Evolutionary conservation across 2,888 invertebrate species (phyloP).

Genomic region (Nyleta sp.): DNA sequence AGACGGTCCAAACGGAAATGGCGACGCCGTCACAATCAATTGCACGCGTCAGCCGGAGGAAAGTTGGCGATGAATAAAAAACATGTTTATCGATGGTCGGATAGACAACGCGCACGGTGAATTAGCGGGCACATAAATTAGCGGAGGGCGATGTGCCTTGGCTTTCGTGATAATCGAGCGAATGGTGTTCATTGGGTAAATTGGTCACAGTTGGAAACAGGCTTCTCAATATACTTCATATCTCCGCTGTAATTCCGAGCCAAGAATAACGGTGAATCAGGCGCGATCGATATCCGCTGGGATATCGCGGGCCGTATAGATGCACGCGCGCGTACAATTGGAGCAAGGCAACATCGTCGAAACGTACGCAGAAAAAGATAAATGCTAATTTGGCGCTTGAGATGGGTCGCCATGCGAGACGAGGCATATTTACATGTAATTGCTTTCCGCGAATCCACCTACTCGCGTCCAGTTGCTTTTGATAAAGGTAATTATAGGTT

Average conservation of each 20-base stretch:
- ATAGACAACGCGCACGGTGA: conserved; percentile 15
- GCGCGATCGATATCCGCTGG: conserved; percentile 62
- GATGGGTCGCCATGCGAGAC: conserved; percentile 77
- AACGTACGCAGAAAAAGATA: conserved; percentile 69
- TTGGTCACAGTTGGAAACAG: conserved; percentile 62
- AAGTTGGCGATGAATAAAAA: neutral
- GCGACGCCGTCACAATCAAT: no score
- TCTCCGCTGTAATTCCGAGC: conserved; percentile 47
- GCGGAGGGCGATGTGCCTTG: conserved; percentile 20
- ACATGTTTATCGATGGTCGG: neutral
- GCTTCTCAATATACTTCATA: conserved; percentile 53
- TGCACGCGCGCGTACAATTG: conserved; percentile 54
- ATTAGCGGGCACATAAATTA: conserved; percentile 43
- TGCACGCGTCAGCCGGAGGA: no score
- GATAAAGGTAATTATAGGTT: conserved; percentile 78
- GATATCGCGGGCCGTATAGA: conserved; percentile 49
- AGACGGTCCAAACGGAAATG: no score
- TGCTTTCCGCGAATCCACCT: conserved; percentile 79
- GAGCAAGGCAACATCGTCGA: conserved; percentile 66
- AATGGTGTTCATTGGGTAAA: conserved; percentile 52
- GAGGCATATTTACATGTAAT: conserved; percentile 79
- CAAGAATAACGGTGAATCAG: conserved; percentile 63
- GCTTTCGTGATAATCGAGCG: conserved; percentile 45
- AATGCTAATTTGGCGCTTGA: conserved; percentile 75
- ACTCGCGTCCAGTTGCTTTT: conserved; percentile 78